Percentiles rank a stretch among this genome's conserved stretches.
Conservation (phyloP, 2,797 vertebrate genomes). For the Periparus ater region DNA sequence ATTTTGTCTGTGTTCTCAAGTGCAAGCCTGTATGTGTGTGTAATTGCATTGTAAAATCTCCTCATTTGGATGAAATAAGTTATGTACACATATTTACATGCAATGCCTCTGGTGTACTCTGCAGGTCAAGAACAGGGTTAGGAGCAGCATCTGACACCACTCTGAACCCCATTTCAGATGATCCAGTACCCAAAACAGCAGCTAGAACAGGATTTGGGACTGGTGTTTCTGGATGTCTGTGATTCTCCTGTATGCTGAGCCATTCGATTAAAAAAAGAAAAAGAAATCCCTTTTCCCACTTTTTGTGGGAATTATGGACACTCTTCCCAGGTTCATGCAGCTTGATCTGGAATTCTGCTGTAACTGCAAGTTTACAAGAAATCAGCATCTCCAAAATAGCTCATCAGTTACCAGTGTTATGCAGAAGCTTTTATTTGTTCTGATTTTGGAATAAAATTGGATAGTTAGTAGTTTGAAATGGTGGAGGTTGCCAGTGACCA, state of each 20-base stretch:
- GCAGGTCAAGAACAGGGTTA: background rate
- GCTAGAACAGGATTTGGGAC: background rate
- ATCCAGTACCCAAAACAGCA: background rate
- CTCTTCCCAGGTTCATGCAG: background rate
- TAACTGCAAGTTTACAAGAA: background rate
- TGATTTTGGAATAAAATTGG: background rate
- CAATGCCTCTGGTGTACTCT: background rate
- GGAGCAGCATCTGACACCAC: background rate
- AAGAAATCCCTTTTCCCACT: background rate
- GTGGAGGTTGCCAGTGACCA: background rate
- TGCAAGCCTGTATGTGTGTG: background rate
- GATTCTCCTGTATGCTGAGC: background rate
- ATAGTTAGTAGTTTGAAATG: background rate
- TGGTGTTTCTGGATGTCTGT: background rate
- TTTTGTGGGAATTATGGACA: background rate
- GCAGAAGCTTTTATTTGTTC: background rate
- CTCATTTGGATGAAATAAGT: background rate
- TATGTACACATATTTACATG: background rate
- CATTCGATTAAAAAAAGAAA: no score
- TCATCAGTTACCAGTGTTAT: background rate
- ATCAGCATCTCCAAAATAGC: background rate
- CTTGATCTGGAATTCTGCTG: background rate
- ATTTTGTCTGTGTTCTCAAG: background rate
- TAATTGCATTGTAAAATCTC: background rate
- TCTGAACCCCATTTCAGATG: background rate